Evolutionary conservation across 2,888 invertebrate species (phyloP), one percentile per base, ranked within the genome.

Genomic region (Tholera decimalis): DNA sequence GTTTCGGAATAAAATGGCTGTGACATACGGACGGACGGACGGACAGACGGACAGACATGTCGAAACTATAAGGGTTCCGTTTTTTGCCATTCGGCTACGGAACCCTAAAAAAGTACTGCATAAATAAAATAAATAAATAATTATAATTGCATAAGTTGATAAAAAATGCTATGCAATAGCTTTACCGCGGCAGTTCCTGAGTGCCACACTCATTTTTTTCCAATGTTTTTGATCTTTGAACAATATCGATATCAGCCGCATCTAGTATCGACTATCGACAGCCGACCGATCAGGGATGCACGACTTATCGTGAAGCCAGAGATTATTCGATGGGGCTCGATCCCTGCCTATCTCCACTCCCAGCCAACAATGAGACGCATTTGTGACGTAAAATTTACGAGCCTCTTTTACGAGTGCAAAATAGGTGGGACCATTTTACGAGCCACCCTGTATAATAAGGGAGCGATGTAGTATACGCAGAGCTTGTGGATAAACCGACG

Each of bases 341-440:
- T 77, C 80, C 75, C 80, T 85, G 85, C 88, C 85, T 89, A 88
- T 88, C 89, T 85, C 84, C 81, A 73, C 81, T 72, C 62, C 72
- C 88, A 85, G 83, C 86, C 87, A 87, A 93, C 93, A 92, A 92
- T 90, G 92, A 87, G 87, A 74, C 83, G 91, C 92, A 92, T 92
- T 93, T 92, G 93, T 91, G 93, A 90, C 89, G 88, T 82, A 82
- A 88, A 93, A 93, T 93, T 93, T 94, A 94, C 91, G 94, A 91
- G 91, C 83, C 91, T 88, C 89, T 91, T 93, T 94, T 94, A 94
- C 91, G 94, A 92, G 90, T 92, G 92, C 92, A 88, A 92, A 94
- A 93, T 93, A 93, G 93, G 92, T 93, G 88, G 93, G 91, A 87
- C 89, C 89, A 86, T 84, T 92, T 93, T 92, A 91, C 85, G 92